Conservation (phyloP, 2,888 invertebrate species). For the Eustalomyia histrio region DNA sequence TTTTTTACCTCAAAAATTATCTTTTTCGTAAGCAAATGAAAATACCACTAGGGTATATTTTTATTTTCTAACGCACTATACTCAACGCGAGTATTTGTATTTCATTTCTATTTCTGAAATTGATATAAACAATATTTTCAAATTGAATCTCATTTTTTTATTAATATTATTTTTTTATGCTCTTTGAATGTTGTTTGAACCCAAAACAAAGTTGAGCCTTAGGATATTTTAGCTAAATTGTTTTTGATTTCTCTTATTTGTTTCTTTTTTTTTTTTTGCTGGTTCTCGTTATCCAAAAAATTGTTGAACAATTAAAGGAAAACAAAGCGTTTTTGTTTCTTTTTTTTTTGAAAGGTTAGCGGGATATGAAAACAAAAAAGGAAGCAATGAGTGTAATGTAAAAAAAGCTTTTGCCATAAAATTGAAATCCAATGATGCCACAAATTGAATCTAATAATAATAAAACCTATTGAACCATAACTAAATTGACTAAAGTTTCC, state of each 20-base stretch:
- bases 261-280: constrained; percentile 6
- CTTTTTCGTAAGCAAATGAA: too few species aligned
- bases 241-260: constrained; percentile 37
- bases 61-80: constrained; percentile 4
- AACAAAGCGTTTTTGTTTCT: constrained; percentile 5
- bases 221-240: constrained; percentile 57
- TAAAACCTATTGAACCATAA: constrained; percentile 50
- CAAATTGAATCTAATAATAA: constrained; percentile 55
- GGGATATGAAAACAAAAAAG: constrained; percentile 1
- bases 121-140: constrained; percentile 52
- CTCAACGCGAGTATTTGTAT: background rate
- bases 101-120: constrained; percentile 21
- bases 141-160: constrained; percentile 42
- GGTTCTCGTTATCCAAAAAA: constrained; percentile 16
- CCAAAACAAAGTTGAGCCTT: constrained; percentile 50
- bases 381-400: background rate
- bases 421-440: constrained; percentile 48
- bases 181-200: constrained; percentile 49
- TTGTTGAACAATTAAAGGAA: constrained; percentile 45
- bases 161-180: constrained; percentile 18
- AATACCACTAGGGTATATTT: too few species aligned
- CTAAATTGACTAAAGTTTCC: constrained; percentile 36
- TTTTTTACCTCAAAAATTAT: too few species aligned
- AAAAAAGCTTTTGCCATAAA: constrained; percentile 25
- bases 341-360: background rate